Conservation (phyloP, 2,113 vertebrate species). For the Salminus brasiliensis region DNA sequence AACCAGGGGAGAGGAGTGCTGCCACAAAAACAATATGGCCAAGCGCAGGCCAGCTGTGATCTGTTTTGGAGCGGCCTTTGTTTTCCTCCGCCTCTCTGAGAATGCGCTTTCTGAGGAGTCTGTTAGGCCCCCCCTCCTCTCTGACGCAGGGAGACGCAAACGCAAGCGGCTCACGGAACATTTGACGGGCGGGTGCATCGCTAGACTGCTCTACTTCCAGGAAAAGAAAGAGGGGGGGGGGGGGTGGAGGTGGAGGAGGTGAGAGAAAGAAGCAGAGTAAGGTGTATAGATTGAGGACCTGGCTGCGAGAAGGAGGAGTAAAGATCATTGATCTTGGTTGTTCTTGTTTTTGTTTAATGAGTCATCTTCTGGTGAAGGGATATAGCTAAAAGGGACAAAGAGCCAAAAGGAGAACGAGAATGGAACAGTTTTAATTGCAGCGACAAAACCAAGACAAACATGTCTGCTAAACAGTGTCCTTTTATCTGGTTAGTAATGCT, state of each 20-base stretch:
- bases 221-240: slow-evolving; percentile 41
- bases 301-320: slow-evolving; percentile 69
- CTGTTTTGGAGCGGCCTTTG: slow-evolving; percentile 45
- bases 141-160: slow-evolving; percentile 54
- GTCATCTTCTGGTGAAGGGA: neutral
- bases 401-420: slow-evolving; percentile 69
- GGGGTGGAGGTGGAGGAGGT: slow-evolving; percentile 48
- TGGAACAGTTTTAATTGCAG: slow-evolving; percentile 73
- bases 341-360: slow-evolving; percentile 70
- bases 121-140: slow-evolving; percentile 26
- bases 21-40: slow-evolving; percentile 44
- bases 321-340: slow-evolving; percentile 70
- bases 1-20: slow-evolving; percentile 20
- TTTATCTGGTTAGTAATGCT: neutral
- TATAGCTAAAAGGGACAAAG: slow-evolving; percentile 52
- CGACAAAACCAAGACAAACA: slow-evolving; percentile 74
- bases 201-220: slow-evolving; percentile 77
- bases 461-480: neutral
- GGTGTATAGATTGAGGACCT: slow-evolving; percentile 74
- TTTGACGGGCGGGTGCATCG: slow-evolving; percentile 76
- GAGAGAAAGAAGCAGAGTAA: slow-evolving; percentile 57
- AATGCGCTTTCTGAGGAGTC: slow-evolving; percentile 55
- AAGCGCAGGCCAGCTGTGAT: slow-evolving; percentile 28
- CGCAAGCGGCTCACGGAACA: slow-evolving; percentile 59
- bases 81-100: slow-evolving; percentile 65